Evolutionary conservation across 1,140 invertebrate species (phyloP), one percentile per base, ranked within the genome.

Genomic region (Neodiprion lecontei): DNA sequence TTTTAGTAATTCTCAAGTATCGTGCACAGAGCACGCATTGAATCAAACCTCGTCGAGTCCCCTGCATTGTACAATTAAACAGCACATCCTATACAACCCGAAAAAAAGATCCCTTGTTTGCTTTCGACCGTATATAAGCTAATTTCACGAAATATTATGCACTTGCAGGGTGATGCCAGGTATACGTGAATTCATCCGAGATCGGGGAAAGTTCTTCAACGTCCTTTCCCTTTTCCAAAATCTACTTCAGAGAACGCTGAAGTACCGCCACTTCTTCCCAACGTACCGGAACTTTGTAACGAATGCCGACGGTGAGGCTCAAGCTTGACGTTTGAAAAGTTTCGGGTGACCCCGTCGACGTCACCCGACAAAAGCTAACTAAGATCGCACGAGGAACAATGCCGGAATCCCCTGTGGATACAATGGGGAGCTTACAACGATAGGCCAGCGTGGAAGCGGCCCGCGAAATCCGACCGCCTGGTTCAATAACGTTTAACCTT

Each of bases 271-370:
- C 71, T 74, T 72, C 74, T 67, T 77, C 67, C 73, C 76, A 77
- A 5, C n/a, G 53, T 61, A 69, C 75, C 78, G 74, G 76, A 79
- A 80, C 80, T 83, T 78, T 79, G 79, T 81, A 83, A 81, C 83
- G 80, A 82, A 80, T 79, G 80, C 72, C 72, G 74, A 75, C 77
- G 80, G 80, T 79, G 76, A 67, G 73, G 67, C 78, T 81, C 77
- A 79, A 78, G 79, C 78, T 80, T 80, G 79, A 76, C 73, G 53
- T 61, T 61, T 61, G 53, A 61, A 61, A 61, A 61, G 11, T 61
- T 61, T 61, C 4, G 53, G 53, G 9, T 61, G 5, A 17, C 53
- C 53, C 53, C 53, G 53, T 61, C 53, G 53, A 14, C 53, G 0
- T 21, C 17, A 61, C 53, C 8, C 53, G 53, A 61, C 53, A 4